Base-by-base conservation (phyloP, 1,140 invertebrate species). In the Samia ricini region DNA sequence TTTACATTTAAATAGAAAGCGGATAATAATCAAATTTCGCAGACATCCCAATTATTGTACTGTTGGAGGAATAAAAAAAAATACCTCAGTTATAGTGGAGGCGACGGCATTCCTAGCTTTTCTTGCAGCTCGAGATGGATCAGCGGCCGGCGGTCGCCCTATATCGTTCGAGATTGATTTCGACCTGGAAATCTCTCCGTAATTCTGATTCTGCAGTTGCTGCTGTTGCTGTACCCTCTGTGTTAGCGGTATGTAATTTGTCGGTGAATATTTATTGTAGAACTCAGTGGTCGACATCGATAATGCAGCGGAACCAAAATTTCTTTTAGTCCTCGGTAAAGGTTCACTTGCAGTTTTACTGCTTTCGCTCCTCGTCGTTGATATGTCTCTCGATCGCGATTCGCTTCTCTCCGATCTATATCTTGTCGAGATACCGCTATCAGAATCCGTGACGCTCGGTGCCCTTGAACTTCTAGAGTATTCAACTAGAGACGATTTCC, bases 201-300 rank as follows among this genome's bases (percentile, higher is more conserved):
- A 82, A 52, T 83, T 89, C 67, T 90, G 75, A 23, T 74, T 77
- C 55, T 84, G 87, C 20, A 52, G n/a, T 69, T 76, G 72, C 29
- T 84, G 77, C 42, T 76, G 72, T 20, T 71, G 68, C 52, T 86
- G 77, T 67, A 92, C 83, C 58, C 92, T 80, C 58, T 92, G 89
- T 4, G 92, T 91, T 23, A 92, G 89, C 7, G 93, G 93, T 56
- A 93, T 89, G 76, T 94, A 94, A 64, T 92, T 92, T 4, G 91
- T 81, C 7, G 93, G 92, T 0, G 93, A 94, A 71, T 94, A 94
- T 69, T 93, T 93, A 60, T 92, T 92, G 69, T 92, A 92, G 3
- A 94, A 72, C 52, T 94, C 94, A 2, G 92, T 91, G 0, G 92
- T 87, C 0, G 91, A 91, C 74, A 92, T 89, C 7, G 76, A 74